Base-by-base conservation (phyloP, 2,888 invertebrate species). In the Hypena proboscidalis region DNA sequence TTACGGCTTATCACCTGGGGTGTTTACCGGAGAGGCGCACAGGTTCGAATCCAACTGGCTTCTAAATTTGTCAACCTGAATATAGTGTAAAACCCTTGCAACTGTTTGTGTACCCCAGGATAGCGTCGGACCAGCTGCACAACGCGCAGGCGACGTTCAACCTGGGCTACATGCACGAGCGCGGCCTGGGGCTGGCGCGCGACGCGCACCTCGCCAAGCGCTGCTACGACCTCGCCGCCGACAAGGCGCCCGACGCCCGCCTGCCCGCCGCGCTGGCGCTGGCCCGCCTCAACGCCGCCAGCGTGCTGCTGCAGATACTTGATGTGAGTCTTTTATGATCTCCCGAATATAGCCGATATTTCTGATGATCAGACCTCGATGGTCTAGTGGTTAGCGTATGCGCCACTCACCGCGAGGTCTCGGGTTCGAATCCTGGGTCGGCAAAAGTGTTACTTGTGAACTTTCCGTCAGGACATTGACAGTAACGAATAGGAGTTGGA, bases 131-230 rank as follows among this genome's bases (percentile, higher is more conserved):
- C 55, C 97, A 97, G 71, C 97, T 98, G 64, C 96, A 97, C 79
- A 98, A 97, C 83, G 97, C 99, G 0, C 98, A 99, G 81, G 99
- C 99, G 2, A 98, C 99, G 95, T 99, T 99, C 85, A 99, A 99
- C 90, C 93, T 99, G 55, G 99, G 98, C 13, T 99, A 99, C 85
- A 99, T 99, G 99, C 99, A 99, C 85, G 99, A 99, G 85, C 96
- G 97, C 61, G 99, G 99, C 0, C 91, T 99, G 13, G 99, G 99
- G 4, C 95, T 99, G 88, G 92, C 94, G 4, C 93, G 92, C 39
- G 96, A 99, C 90, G 94, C 97, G 74, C 98, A 99, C 90, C 90
- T 99, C 45, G 99, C 99, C 14, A 99, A 99, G 90, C 93, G 99
- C 14, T 97, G 97, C 83, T 99, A 99, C 90, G 99, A 99, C 92